These are phyloP conservation scores for Temnothorax longispinosus DNA, from an alignment of 1,140 invertebrate species.

Conservation along the genomic window DNA sequence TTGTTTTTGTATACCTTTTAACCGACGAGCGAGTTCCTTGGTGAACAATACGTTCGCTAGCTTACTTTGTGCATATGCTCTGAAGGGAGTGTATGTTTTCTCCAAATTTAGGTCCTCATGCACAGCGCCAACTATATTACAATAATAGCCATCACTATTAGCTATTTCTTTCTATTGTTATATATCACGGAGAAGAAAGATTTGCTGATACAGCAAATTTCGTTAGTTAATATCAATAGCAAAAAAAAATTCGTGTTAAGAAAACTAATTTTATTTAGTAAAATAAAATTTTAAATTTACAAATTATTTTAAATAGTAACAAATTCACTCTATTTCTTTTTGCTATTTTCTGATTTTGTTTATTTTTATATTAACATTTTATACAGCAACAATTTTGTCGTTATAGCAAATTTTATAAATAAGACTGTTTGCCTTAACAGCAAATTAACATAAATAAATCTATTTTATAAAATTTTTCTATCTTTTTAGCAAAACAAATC, in stretches of 20 bases:
- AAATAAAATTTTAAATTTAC: background rate
- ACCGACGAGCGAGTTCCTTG: conserved; percentile 86
- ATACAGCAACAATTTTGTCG: no score
- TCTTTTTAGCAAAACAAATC: no score
- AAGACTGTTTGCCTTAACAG: no score
- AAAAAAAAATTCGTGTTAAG: background rate
- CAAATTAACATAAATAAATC: no score
- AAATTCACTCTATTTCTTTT: background rate
- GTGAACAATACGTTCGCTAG: conserved; percentile 92
- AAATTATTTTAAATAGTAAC: background rate
- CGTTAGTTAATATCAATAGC: background rate
- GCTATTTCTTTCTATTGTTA: background rate
- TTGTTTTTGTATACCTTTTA: conserved; percentile 84
- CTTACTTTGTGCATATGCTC: conserved; percentile 91
- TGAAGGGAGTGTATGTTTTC: conserved; percentile 87
- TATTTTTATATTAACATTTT: no score
- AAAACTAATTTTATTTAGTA: background rate
- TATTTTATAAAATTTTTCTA: no score
- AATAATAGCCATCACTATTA: background rate
- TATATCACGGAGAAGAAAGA: background rate
- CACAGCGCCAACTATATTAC: conserved; percentile 86
- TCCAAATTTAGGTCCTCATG: conserved; percentile 90
- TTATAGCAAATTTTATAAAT: no score
- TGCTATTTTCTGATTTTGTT: no score
- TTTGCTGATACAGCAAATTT: background rate